Evolutionary conservation across 2,888 invertebrate genomes (phyloP).

Genomic region (Teleogryllus oceanicus): DNA sequence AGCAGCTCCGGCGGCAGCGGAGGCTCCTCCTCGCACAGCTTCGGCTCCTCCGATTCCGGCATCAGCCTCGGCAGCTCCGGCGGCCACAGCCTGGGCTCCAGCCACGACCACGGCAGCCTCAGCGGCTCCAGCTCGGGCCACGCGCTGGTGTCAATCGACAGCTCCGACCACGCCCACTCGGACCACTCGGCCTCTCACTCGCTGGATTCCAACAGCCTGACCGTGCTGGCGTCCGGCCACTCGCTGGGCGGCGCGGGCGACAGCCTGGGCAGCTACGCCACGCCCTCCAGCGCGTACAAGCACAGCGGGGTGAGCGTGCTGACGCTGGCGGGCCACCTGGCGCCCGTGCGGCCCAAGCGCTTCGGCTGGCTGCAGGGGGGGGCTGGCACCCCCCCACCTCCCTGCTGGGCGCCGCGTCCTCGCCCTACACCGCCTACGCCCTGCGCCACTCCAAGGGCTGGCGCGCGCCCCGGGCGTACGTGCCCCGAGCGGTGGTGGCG

Average conservation of each 20-base stretch:
- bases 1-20: not conserved
- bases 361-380: not conserved
- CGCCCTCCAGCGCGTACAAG: not conserved
- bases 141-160: not conserved
- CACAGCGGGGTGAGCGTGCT: not conserved
- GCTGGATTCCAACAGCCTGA: too few species aligned
- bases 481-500: not conserved
- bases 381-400: not conserved
- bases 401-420: not conserved
- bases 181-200: too few species aligned
- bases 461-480: not conserved
- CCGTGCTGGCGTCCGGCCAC: too few species aligned
- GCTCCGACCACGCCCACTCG: not conserved
- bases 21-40: not conserved
- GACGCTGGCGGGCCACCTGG: not conserved
- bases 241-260: not conserved
- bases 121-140: not conserved
- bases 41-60: not conserved
- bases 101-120: not conserved
- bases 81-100: not conserved
- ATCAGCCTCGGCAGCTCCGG: not conserved
- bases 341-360: not conserved
- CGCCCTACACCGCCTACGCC: not conserved
- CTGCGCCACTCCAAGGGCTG: not conserved
- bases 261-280: not conserved